Base-by-base conservation (phyloP, 1,140 invertebrate genomes). In the Drosophila subobscura region DNA sequence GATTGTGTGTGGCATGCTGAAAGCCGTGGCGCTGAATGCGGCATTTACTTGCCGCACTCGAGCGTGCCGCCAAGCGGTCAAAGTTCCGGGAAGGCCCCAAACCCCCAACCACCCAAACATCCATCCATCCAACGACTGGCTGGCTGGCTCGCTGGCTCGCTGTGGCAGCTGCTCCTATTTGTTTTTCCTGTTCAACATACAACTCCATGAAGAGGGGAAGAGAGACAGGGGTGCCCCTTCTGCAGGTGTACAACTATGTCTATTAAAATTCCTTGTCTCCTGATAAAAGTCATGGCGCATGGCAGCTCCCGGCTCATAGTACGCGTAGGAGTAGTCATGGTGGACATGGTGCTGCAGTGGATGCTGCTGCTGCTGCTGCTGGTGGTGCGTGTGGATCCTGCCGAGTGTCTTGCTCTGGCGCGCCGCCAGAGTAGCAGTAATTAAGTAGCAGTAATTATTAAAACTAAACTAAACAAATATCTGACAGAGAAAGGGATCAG, bases 271-370 rank as follows among this genome's bases (percentile, higher is more conserved):
- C 33, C 33, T 10, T 37, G 29, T 8, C 8, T 33, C 27, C 27
- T 29, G 27, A 6, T 33, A 3, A 0, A 3, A 33, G 7, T n/a
- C n/a, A 52, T 93, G 92, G 20, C 92, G 90, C 60, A 92, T 93
- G 55, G 92, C 91, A 0, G 92, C 93, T 0, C 94, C 94, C 1
- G 94, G 93, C 66, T 96, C 95, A 89, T 96, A 96, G 84, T 96
- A 96, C 8, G 95, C 95, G 88, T 96, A 96, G 5, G 95, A 95
- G 90, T 96, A 96, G 84, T 91, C 90, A 45, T 91, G 90, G 27
- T 83, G 75, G n/a, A 54, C 55, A 49, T 70, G 72, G 23, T 56
- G 47, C 3, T 47, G 70, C 54, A 74, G 64, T 14, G 58, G 68
- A 33, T 75, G 67, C 47, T 61, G 44, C 8, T 66, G 25, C 23